Conservation (phyloP, 2,888 invertebrate species). For the Mimachlamys varia region DNA sequence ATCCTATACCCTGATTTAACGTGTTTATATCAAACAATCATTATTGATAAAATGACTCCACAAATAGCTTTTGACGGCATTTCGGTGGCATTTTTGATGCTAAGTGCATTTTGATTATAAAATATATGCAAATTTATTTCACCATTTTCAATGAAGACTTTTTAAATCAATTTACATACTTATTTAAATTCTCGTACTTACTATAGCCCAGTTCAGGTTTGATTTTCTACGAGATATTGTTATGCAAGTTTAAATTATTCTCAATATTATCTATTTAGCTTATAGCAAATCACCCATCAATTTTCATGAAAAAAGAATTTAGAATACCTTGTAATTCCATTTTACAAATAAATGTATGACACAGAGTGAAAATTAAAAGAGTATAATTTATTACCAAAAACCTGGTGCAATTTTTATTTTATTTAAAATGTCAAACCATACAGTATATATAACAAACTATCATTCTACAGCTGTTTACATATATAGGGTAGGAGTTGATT, state of each 20-base stretch:
- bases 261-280: background rate
- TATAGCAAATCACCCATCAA: too few relatives aligned
- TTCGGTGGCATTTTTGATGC: background rate
- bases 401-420: background rate
- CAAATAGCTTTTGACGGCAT: background rate
- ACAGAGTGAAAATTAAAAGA: background rate
- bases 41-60: background rate
- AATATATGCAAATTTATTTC: slow-evolving; percentile 19
- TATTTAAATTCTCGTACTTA: background rate
- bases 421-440: background rate
- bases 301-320: background rate
- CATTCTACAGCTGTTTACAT: background rate
- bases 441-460: background rate
- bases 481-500: background rate
- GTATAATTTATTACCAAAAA: background rate
- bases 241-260: too few relatives aligned
- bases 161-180: background rate
- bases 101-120: background rate
- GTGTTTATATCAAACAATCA: background rate
- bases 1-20: background rate
- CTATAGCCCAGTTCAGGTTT: background rate
- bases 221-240: background rate
- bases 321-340: too few relatives aligned
- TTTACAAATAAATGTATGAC: background rate
- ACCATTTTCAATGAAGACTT: background rate